Base-by-base conservation (phyloP, 2,797 vertebrate genomes). In the Chaetophractus vellerosus region DNA sequence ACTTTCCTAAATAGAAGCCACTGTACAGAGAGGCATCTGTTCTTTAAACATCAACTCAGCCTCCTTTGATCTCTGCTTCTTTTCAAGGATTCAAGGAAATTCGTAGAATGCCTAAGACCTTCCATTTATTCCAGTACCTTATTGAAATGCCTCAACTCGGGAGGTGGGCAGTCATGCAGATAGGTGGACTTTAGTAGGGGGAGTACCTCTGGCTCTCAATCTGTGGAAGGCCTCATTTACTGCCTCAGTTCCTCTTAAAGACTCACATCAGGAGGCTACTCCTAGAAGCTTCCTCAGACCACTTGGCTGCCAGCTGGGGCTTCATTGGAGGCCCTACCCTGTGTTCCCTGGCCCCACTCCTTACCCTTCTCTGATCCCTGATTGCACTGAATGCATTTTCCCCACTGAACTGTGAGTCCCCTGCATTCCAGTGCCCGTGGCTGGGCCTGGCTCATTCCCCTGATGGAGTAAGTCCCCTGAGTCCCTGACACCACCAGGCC, bases 1-100 rank as follows among this genome's bases (percentile, higher is more conserved):
- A 93, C 33, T 78, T 90, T 96, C 63, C 74, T 85, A 48, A 76
- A 36, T 64, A 82, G 85, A 90, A 90, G 24, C 66, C 71, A 8
- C 63, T 63, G 3, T 88, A 75, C 45, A 78, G 38, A 96, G 76
- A 85, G 50, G 19, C 9, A 33, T 92, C 6, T 36, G 33, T 78
- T 80, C 61, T 75, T 55, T 59, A 87, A 88, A 86, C 14, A 16
- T 82, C 38, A 82, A 5, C 3, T 90, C 38, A 59, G 1, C 26
- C 10, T 79, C 24, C 68, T 89, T 87, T 89, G 16, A 59, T 80
- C 76, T 79, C 41, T 50, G 80, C 88, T 91, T 26, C 14, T 90
- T 82, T 68, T 80, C 64, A 50, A 75, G 78, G 88, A 94, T 68
- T 80, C 64, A 50, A 75, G 78, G 88, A 94, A 72, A 63, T 28